A percentile compares a stretch with the other conserved stretches of the same genome.
These are phyloP conservation scores for Phalanger gymnotis DNA, from an alignment of 2,797 vertebrate genomes.

Conservation along the genomic window DNA sequence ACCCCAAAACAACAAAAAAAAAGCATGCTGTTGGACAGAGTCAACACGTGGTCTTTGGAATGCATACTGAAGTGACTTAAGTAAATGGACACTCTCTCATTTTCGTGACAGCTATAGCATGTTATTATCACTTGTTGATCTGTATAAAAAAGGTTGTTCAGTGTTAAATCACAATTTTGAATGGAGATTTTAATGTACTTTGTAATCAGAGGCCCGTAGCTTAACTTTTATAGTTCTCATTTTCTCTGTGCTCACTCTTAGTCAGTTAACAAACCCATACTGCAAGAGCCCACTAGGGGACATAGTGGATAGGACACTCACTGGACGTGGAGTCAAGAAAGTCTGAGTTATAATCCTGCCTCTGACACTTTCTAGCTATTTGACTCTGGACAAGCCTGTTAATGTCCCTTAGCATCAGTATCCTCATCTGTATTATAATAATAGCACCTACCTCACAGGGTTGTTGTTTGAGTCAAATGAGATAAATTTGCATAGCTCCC, in stretches of 20 bases:
- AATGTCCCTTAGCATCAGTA: background rate
- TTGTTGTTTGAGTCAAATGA: background rate
- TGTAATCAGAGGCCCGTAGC: background rate
- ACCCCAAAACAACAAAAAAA: background rate
- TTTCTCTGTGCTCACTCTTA: background rate
- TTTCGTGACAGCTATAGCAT: background rate
- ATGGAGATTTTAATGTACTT: slow-evolving; percentile 9
- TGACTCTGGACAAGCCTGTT: background rate
- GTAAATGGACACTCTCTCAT: background rate
- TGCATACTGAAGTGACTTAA: background rate
- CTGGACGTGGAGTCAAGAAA: background rate
- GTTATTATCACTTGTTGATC: background rate
- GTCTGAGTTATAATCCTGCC: background rate
- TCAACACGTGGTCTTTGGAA: background rate
- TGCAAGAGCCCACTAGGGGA: background rate
- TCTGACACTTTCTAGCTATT: background rate
- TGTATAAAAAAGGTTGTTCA: slow-evolving; percentile 18
- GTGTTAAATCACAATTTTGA: background rate
- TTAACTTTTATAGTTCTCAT: slow-evolving; percentile 23
- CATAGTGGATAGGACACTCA: background rate
- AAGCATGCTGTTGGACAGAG: background rate
- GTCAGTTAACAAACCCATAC: background rate
- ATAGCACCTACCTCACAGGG: background rate
- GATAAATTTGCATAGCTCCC: background rate
- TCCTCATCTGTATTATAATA: background rate